Conservation (phyloP, 2,888 invertebrate genomes). For the Heteromyza rotundicornis region DNA sequence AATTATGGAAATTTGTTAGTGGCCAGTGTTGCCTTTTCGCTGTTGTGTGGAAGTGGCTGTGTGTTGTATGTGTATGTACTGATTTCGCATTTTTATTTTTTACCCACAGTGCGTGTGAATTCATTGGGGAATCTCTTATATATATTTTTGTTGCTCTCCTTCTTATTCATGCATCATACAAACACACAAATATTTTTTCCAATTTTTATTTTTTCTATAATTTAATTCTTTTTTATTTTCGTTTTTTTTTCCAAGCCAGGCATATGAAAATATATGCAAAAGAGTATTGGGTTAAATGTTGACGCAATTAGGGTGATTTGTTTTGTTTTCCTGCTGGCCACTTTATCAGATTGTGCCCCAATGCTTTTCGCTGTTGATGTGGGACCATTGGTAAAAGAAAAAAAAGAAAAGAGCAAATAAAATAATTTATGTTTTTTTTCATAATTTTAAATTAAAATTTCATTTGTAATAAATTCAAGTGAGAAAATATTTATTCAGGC, state of each 20-base stretch:
- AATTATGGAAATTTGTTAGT: constrained; percentile 51
- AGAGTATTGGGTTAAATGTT: constrained; percentile 27
- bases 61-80: not conserved
- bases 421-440: not conserved
- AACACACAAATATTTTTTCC: no score
- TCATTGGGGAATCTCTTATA: no score
- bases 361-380: not conserved
- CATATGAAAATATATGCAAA: constrained; percentile 10
- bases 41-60: constrained; percentile 26
- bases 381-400: not conserved
- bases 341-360: not conserved
- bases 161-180: no score
- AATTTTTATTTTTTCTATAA: constrained; percentile 10
- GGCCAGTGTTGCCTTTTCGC: constrained; percentile 40
- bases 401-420: no score
- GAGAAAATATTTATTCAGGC: not conserved
- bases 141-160: no score
- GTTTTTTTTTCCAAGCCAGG: not conserved
- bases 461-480: no score
- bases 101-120: not conserved
- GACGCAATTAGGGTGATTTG: constrained; percentile 29
- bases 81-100: not conserved
- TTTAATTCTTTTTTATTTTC: constrained; percentile 2
- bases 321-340: constrained; percentile 2
- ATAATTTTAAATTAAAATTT: not conserved